A percentile compares a stretch with the other conserved stretches of the same genome.
Conservation (phyloP, 2,797 vertebrate genomes). For the Psittacula derbiana region DNA sequence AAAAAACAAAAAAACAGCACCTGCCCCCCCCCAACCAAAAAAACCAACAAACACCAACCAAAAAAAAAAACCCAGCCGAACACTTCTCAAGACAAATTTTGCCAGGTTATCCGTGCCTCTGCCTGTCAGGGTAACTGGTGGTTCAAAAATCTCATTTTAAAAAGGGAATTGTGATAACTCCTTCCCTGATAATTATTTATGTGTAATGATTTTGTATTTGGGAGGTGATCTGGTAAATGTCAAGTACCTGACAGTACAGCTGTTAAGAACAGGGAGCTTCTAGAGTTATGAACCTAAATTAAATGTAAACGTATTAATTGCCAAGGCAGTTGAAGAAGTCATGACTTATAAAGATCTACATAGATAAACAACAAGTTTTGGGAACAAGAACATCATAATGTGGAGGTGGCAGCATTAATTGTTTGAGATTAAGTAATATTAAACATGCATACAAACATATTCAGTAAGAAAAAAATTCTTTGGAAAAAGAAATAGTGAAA, state of each 20-base stretch:
- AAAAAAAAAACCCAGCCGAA: background rate
- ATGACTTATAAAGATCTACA: background rate
- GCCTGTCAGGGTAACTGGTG: background rate
- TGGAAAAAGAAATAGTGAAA: background rate
- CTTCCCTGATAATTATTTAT: background rate
- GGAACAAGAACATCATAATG: background rate
- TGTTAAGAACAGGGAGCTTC: background rate
- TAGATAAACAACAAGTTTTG: background rate
- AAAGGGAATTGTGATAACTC: background rate
- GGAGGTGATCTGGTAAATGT: background rate
- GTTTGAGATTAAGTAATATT: background rate
- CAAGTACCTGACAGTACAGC: background rate
- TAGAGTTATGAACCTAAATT: background rate
- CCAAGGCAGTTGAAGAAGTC: background rate
- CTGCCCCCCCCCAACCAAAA: no score
- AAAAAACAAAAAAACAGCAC: no score
- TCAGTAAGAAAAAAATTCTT: background rate
- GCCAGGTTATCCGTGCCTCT: background rate
- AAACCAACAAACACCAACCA: no score
- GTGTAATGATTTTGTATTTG: background rate
- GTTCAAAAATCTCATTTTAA: background rate
- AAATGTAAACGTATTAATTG: background rate
- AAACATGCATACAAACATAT: background rate
- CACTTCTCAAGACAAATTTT: background rate
- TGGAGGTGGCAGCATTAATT: background rate